Conservation (phyloP, 2,888 invertebrate species). For the Coelopa pilipes region DNA sequence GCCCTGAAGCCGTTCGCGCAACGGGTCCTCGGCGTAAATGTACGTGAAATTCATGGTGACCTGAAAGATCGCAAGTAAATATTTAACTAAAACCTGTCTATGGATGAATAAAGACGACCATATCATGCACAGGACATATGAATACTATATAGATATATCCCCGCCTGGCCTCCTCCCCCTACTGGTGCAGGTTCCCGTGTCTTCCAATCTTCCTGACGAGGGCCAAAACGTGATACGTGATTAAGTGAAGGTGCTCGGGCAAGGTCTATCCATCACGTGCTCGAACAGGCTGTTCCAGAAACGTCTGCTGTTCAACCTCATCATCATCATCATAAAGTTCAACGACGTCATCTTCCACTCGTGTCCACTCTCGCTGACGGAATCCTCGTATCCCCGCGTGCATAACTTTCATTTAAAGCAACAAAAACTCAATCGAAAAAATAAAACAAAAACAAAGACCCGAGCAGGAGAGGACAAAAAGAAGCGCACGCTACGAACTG, state of each 20-base stretch:
- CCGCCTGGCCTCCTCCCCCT: too few relatives aligned
- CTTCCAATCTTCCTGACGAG: too few relatives aligned
- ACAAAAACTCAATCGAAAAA: background rate
- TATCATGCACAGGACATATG: too few relatives aligned
- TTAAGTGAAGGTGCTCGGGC: too few relatives aligned
- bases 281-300: too few relatives aligned
- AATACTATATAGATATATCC: too few relatives aligned
- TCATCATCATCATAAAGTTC: slow-evolving; percentile 21
- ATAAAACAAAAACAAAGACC: too few relatives aligned
- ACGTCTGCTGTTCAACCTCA: slow-evolving; percentile 24
- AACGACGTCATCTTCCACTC: slow-evolving; percentile 9
- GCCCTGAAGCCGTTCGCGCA: slow-evolving; percentile 81
- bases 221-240: too few relatives aligned
- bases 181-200: too few relatives aligned
- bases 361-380: slow-evolving; percentile 16
- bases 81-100: background rate
- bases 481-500: slow-evolving; percentile 6
- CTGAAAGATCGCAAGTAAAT: slow-evolving; percentile 59
- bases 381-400: slow-evolving; percentile 8
- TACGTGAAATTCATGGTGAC: slow-evolving; percentile 92
- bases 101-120: too few relatives aligned
- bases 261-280: too few relatives aligned
- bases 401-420: slow-evolving; percentile 22
- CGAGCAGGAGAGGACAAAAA: background rate
- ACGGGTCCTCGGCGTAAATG: slow-evolving; percentile 85